Base-by-base conservation (phyloP, 2,888 invertebrate species). In the Plusia festucae region DNA sequence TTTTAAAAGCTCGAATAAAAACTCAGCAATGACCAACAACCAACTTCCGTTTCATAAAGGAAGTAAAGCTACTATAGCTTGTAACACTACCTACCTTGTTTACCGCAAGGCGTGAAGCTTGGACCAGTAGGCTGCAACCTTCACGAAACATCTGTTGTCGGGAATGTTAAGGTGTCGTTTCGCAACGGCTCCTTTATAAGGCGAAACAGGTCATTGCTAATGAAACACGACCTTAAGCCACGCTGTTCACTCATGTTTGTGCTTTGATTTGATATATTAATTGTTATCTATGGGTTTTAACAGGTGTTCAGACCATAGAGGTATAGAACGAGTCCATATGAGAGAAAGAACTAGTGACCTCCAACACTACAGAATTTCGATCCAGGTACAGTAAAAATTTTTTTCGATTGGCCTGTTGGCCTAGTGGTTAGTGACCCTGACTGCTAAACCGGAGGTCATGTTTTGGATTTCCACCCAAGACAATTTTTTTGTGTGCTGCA, bases 181-280 rank as follows among this genome's bases (percentile, higher is more conserved):
- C 86, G 88, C 90, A 91, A 91, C 78, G 60, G 63, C 79, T 77
- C 76, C 88, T 84, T 73, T 90, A 91, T 89, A 92, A 84, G 92
- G 92, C 75, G 83, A 92, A 90, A 86, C 89, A 84, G 92, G 92
- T 92, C 92, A 92, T 88, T 91, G 92, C 90, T 87, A 87, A 82
- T 80, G 75, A 84, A 80, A 79, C 84, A 76, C 88, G 90, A 85
- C 92, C 92, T 91, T 88, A 89, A 74, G 70, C 74, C 77, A 79
- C 62, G 77, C 68, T 52, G 53, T 57, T 22, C 34, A 27, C 22
- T 62, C 70, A 57, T 77, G 75, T 63, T 77, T 77, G 75, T 62
- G 75, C 75, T 77, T 77, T 79, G 80, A 75, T 79, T 79, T 72
- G 56, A 74, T 79, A 56, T 65, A 58, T 62, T 70, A 52, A 67